phyloP scores from a whole-genome alignment of 1,140 invertebrate genomes.

The Phenacoccus solenopsis region DNA sequence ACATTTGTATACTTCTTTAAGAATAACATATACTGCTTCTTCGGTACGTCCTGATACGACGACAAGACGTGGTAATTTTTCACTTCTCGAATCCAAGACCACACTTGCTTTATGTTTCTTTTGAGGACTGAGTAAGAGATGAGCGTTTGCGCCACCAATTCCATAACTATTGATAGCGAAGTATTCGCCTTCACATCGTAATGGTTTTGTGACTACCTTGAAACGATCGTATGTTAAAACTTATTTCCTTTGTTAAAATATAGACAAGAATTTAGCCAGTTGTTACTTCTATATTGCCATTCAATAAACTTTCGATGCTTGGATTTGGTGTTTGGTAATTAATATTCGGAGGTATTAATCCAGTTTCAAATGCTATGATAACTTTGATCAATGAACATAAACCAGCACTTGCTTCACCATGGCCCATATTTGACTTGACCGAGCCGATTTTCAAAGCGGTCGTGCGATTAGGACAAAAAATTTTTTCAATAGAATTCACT shows the following conservation, averaged over 20 bases:
- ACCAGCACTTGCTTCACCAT: slow-evolving; percentile 51
- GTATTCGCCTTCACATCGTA: slow-evolving; percentile 40
- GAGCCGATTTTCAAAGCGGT: slow-evolving; percentile 53
- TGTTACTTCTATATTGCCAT: slow-evolving; percentile 63
- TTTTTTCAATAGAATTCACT: slow-evolving; percentile 7
- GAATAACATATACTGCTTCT: slow-evolving; percentile 19
- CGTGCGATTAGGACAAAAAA: slow-evolving; percentile 28
- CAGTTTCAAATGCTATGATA: slow-evolving; percentile 42
- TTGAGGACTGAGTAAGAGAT: slow-evolving; percentile 42
- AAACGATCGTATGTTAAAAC: not conserved
- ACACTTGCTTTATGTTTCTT: slow-evolving; percentile 26
- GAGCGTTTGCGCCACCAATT: slow-evolving; percentile 53
- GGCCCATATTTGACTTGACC: slow-evolving; percentile 62
- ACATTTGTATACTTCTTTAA: slow-evolving; percentile 25
- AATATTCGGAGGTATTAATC: slow-evolving; percentile 48
- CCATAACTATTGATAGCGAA: slow-evolving; percentile 56
- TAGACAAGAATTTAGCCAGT: no score
- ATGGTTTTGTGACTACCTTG: slow-evolving; percentile 41
- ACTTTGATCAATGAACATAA: slow-evolving; percentile 44
- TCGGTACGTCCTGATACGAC: slow-evolving; percentile 25
- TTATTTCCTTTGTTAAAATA: no score
- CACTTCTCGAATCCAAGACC: no score
- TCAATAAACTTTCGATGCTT: slow-evolving; percentile 50
- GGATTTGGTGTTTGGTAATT: slow-evolving; percentile 31
- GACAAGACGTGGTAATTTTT: slow-evolving; percentile 25